Evolutionary conservation across 1,140 invertebrate genomes (phyloP), one percentile per base, ranked within the genome.

Genomic region (Nasonia longicornis): DNA sequence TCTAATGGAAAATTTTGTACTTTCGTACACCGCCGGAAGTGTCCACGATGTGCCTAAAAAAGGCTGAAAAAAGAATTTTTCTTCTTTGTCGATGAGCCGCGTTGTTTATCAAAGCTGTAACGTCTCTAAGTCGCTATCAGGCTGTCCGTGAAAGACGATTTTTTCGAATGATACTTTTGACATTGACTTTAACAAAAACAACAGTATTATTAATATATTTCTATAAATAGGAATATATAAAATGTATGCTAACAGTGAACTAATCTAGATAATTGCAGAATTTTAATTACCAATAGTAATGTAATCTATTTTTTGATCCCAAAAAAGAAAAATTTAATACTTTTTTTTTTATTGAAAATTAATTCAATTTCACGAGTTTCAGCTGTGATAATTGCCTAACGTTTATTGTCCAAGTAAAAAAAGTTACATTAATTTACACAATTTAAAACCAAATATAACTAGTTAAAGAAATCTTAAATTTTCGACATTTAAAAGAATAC

Each of bases 1-100:
- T 38, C 45, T 63, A 74, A 74, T 82, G 22, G 6, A 67, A 81
- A 77, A 22, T 64, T 64, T 45, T 45, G 63, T 75, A 75, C 42
- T 77, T 84, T 84, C 84, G 84, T 83, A 86, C 85, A 81, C 83
- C 85, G 82, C 84, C 86, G 86, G 84, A 85, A 86, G 85, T 87
- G 86, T 90, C 89, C 88, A 86, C 86, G 85, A 86, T 87, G 89
- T 86, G 88, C 90, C 89, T 91, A 89, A 87, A 90, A 81, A 88
- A 87, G 86, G 89, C 87, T 91, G 89, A 84, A 90, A 91, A 89
- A 87, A 83, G 88, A 67, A 67, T 52, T 78, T 79, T 63, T 83
- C 74, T 85, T 84, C 83, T 76, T 83, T 84, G 86, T 81, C 84
- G 85, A 86, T 82, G 83, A 83, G 79, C 82, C 84, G 84, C 85